Conservation (phyloP, 1,140 invertebrate genomes). For the Cydia strobilella region DNA sequence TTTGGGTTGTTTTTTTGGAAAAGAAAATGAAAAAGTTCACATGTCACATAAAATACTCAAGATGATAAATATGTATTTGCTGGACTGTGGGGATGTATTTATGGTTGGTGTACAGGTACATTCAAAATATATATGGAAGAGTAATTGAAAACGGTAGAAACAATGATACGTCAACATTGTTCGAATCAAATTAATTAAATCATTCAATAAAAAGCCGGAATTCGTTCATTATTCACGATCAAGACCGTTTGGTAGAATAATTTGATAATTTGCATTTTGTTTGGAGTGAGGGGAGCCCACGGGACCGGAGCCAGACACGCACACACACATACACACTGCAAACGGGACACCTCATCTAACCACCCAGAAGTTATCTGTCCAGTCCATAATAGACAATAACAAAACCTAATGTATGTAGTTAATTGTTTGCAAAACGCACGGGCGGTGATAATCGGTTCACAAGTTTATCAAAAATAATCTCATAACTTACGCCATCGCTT, state of each 20-base stretch:
- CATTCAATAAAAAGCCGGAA: constrained; percentile 13
- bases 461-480: constrained; percentile 29
- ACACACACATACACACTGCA: background rate
- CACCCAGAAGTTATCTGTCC: constrained; percentile 1
- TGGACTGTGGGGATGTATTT: no score
- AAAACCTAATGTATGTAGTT: background rate
- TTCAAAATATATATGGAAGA: background rate
- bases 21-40: no score
- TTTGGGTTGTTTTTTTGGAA: no score
- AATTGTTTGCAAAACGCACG: constrained; percentile 5
- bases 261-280: constrained; percentile 27
- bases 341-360: background rate
- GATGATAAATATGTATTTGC: no score
- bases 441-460: constrained; percentile 19
- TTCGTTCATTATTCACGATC: constrained; percentile 12
- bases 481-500: constrained; percentile 27
- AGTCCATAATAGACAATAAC: background rate
- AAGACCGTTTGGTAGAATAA: constrained; percentile 2
- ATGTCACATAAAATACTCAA: no score
- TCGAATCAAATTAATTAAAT: constrained; percentile 9
- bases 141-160: background rate
- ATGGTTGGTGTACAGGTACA: no score
- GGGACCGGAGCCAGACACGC: constrained; percentile 6
- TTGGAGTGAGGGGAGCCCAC: constrained; percentile 22
- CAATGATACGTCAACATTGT: background rate